Percentiles rank a stretch among this genome's conserved stretches.
These are phyloP conservation scores for Lycopodina hypogea DNA, from an alignment of 37 sponge, comb jelly and placozoan species.

Conservation along the genomic window DNA sequence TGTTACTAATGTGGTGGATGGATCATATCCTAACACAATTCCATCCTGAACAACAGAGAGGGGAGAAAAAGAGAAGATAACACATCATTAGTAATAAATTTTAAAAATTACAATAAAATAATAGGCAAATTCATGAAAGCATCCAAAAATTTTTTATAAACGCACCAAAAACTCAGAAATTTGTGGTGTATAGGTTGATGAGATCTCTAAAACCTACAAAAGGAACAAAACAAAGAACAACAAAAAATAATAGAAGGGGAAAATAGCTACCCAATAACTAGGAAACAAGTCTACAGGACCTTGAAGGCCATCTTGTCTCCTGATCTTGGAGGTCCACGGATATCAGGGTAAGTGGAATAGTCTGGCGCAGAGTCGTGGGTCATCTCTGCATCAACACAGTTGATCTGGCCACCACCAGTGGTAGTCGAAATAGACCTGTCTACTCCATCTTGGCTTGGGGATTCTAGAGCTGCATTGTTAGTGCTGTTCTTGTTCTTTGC, in stretches of 20 bases:
- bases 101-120: background rate
- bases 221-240: background rate
- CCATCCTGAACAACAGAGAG: slow-evolving; percentile 21
- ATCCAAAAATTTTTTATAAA: background rate
- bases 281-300: too few relatives aligned
- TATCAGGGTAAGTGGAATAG: slow-evolving; percentile 42
- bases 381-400: background rate
- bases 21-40: slow-evolving; percentile 20
- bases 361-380: background rate
- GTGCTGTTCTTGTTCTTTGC: background rate
- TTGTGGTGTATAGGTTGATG: slow-evolving; percentile 45
- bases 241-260: background rate
- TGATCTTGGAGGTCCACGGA: slow-evolving; percentile 42
- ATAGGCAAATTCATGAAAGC: background rate
- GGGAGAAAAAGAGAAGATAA: too few relatives aligned
- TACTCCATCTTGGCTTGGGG: background rate
- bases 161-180: slow-evolving; percentile 47
- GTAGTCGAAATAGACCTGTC: background rate
- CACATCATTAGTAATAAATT: too few relatives aligned
- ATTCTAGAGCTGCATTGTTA: too few relatives aligned
- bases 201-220: slow-evolving; percentile 45
- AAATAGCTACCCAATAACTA: background rate
- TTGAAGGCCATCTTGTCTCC: slow-evolving; percentile 62
- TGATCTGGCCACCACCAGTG: background rate
- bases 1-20: background rate